These are phyloP conservation scores for Spinus olivaceus DNA, from an alignment of 2,797 vertebrate species.

Conservation along the genomic window DNA sequence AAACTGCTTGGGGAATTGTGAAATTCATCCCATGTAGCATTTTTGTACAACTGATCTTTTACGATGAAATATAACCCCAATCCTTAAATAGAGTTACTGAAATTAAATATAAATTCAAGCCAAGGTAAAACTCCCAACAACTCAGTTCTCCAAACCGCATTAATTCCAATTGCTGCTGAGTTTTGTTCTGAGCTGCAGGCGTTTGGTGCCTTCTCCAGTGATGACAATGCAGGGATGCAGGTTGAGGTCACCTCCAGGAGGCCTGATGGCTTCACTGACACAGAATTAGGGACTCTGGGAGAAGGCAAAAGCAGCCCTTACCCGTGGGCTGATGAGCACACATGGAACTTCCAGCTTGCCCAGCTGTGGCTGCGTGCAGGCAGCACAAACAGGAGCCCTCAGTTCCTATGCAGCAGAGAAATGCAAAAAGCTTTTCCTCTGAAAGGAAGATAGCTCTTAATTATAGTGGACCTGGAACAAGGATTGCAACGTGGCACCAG, in stretches of 20 bases:
- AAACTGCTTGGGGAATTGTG: neutral
- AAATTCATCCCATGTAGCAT: neutral
- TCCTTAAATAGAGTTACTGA: neutral
- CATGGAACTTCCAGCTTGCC: neutral
- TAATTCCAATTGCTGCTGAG: neutral
- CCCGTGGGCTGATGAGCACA: neutral
- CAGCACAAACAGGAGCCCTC: neutral
- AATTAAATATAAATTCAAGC: neutral
- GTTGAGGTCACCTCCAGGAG: neutral
- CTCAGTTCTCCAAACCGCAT: neutral
- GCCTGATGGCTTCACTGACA: neutral
- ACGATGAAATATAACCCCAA: neutral
- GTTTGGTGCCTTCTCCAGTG: neutral
- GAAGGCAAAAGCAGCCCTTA: neutral
- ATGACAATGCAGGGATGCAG: neutral
- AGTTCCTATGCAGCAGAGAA: neutral
- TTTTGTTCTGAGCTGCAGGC: neutral
- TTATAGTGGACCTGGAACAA: constrained; percentile 36
- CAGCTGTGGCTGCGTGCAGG: neutral
- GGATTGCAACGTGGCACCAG: constrained; percentile 28
- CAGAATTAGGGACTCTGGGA: neutral
- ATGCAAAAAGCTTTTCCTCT: neutral
- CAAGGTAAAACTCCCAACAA: neutral
- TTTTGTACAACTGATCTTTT: neutral
- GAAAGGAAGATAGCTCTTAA: neutral